Evolutionary conservation across 2,113 vertebrate genomes (phyloP).

Genomic region (Oryzias curvinotus): DNA sequence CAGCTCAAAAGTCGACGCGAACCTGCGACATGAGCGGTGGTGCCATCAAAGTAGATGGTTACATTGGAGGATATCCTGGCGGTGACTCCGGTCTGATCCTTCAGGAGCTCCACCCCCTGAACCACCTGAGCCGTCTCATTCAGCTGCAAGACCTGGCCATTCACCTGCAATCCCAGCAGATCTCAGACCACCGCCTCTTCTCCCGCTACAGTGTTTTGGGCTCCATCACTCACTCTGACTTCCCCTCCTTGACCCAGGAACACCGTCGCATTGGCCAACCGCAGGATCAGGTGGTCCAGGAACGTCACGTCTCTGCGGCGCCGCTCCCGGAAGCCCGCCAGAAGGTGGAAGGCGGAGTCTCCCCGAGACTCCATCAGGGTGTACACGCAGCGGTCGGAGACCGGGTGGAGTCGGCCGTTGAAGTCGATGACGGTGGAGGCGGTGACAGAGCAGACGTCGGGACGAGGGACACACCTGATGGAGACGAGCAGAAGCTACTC

Average conservation of each 20-base stretch:
- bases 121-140: background rate
- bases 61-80: background rate
- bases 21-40: constrained; percentile 8
- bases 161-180: background rate
- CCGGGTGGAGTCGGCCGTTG: no score
- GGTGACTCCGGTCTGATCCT: constrained; percentile 8
- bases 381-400: constrained; percentile 1
- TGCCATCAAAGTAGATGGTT: constrained; percentile 1
- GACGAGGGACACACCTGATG: background rate
- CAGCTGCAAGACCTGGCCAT: background rate
- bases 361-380: background rate
- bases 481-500: background rate
- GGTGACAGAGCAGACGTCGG: constrained; percentile 8
- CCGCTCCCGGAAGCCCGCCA: constrained; percentile 2
- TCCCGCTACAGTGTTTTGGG: background rate
- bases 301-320: constrained; percentile 2
- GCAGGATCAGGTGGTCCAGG: background rate
- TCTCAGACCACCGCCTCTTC: background rate
- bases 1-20: background rate
- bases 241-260: constrained; percentile 8
- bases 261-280: background rate
- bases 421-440: constrained; percentile 5
- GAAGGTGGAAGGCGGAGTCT: background rate
- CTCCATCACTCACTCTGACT: constrained; percentile 7
- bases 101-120: background rate